Evolutionary conservation across 2,113 vertebrate genomes (phyloP), one percentile per base, ranked within the genome.

Genomic region (Rhea americana): DNA sequence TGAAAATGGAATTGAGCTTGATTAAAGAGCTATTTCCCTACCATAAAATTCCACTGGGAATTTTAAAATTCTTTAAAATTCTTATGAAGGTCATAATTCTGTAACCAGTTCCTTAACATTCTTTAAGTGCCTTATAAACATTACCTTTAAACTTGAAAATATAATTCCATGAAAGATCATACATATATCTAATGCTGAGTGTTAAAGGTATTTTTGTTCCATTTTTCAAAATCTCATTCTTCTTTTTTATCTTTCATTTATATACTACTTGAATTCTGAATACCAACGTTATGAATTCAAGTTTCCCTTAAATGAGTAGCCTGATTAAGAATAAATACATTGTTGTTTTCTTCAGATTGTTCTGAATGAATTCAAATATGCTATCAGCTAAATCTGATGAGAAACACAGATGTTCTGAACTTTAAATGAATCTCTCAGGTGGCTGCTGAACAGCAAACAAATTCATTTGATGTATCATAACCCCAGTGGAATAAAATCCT

Each of bases 401-500:
- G 80, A 76, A 81, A 89, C 85, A 95, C 76, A 85, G 78, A 86
- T 67, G 47, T 79, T 88, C 72, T 90, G 51, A 94, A 89, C 59
- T 89, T 91, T 67, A 83, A 59, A 11, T 90, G 11, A 92, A 48
- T 79, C 76, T 50, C 70, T 91, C 88, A 82, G 80, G 78, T 93
- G 67, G 45, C 48, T 83, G 63, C 45, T 71, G 75, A 93, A 73
- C 56, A 78, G 43, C 78, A 96, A 90, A 90, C 37, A 90, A 83
- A 91, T 90, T 91, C 50, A 63, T 92, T 43, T 86, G 81, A 87
- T 80, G 55, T 37, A 82, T 66, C 24, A 59, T 77, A 94, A 67
- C 17, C 63, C 71, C 74, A 82, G 7, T n/a, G 45, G 91, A 93
- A 95, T 92, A 94, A 91, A 90, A 87, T 74, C 24, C 79, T 91